Conservation (phyloP, 2,888 invertebrate species). For the Alloscopus bannaensis region DNA sequence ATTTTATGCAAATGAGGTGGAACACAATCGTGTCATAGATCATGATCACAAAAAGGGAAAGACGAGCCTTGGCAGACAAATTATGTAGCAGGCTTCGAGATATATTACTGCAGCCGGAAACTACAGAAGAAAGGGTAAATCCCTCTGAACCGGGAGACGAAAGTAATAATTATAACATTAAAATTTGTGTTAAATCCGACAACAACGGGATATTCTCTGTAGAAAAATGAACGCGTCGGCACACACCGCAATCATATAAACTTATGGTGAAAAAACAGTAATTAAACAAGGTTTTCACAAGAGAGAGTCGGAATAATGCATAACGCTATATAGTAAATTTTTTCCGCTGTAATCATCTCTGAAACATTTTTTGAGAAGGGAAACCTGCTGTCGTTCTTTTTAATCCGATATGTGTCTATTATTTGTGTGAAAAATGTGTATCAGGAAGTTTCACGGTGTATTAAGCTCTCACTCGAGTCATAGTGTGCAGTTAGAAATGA, state of each 20-base stretch:
- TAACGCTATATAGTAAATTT: constrained; percentile 44
- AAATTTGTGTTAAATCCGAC: no score
- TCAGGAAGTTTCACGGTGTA: constrained; percentile 58
- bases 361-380: no score
- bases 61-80: no score
- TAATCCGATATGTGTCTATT: constrained; percentile 8
- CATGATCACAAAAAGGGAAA: constrained; percentile 54
- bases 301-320: constrained; percentile 14
- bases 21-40: constrained; percentile 64
- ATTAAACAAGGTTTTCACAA: constrained; percentile 33
- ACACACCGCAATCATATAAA: not conserved
- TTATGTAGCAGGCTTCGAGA: no score
- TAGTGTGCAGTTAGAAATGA: constrained; percentile 48
- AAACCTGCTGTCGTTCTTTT: no score
- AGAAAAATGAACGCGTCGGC: not conserved
- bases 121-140: no score
- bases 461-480: constrained; percentile 2
- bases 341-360: no score
- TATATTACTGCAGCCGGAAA: no score
- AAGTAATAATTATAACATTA: constrained; percentile 44
- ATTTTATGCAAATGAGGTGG: constrained; percentile 38
- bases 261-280: constrained; percentile 17
- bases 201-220: constrained; percentile 43
- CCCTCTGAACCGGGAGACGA: no score
- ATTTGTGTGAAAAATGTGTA: constrained; percentile 34